Conservation (phyloP, 2,888 invertebrate genomes). For the Caenorhabditis zanzibari region DNA sequence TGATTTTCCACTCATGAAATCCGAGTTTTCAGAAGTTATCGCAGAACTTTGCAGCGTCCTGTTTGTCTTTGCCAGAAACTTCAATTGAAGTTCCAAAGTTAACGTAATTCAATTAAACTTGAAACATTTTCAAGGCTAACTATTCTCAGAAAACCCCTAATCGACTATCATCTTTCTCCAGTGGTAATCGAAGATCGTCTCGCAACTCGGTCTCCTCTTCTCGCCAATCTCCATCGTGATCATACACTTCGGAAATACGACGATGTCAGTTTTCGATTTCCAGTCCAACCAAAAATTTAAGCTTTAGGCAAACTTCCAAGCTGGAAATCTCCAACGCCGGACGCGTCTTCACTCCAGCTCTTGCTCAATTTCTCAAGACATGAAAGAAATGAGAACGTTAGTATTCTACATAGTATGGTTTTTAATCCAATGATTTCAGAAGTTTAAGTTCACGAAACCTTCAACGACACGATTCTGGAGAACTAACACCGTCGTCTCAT, state of each 20-base stretch:
- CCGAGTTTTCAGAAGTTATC: slow-evolving; percentile 50
- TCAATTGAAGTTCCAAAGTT: slow-evolving; percentile 50
- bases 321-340: slow-evolving; percentile 59
- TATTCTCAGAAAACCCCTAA: slow-evolving; percentile 42
- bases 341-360: slow-evolving; percentile 72
- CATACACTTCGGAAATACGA: slow-evolving; percentile 73
- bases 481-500: slow-evolving; percentile 24
- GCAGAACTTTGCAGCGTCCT: slow-evolving; percentile 48
- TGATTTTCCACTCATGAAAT: not conserved
- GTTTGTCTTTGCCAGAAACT: slow-evolving; percentile 63
- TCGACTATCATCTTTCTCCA: slow-evolving; percentile 49
- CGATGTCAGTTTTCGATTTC: slow-evolving; percentile 52
- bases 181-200: slow-evolving; percentile 62
- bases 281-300: not conserved
- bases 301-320: slow-evolving; percentile 66
- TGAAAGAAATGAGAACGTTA: slow-evolving; percentile 71
- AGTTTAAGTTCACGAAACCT: slow-evolving; percentile 46
- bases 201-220: slow-evolving; percentile 61
- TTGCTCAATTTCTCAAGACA: slow-evolving; percentile 70
- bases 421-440: too few relatives aligned
- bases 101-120: not conserved
- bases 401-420: not conserved
- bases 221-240: slow-evolving; percentile 71
- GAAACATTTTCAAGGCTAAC: not conserved
- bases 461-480: slow-evolving; percentile 23